Conservation (phyloP, 2,113 vertebrate species). For the Istiophorus platypterus region DNA sequence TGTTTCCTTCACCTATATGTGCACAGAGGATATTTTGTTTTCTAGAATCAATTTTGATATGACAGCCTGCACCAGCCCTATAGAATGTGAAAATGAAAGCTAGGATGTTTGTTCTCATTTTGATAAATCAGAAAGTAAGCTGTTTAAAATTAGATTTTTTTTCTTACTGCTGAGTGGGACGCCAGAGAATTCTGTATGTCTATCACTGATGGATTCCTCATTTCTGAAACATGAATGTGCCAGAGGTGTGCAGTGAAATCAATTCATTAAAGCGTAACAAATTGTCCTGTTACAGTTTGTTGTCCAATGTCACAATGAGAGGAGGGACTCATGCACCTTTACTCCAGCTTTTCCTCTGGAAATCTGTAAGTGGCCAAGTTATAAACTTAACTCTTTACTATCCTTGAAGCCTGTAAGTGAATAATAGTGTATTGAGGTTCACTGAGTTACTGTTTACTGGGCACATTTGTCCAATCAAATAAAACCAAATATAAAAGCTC, state of each 20-base stretch:
- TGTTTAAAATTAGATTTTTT: constrained; percentile 29
- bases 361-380: background rate
- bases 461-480: constrained; percentile 5
- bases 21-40: constrained; percentile 14
- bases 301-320: constrained; percentile 26
- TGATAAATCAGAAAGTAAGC: constrained; percentile 36
- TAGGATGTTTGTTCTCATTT: constrained; percentile 25
- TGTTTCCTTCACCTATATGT: constrained; percentile 36
- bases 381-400: background rate
- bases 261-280: constrained; percentile 39
- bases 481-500: background rate
- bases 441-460: constrained; percentile 7
- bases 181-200: constrained; percentile 26
- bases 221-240: constrained; percentile 45
- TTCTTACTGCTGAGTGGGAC: constrained; percentile 12
- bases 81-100: constrained; percentile 14
- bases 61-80: background rate
- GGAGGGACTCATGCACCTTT: background rate
- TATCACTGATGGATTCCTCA: constrained; percentile 39
- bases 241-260: constrained; percentile 41
- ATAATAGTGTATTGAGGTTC: constrained; percentile 16
- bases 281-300: constrained; percentile 40
- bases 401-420: constrained; percentile 8
- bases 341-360: constrained; percentile 32
- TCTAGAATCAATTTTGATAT: background rate